phyloP scores from a whole-genome alignment of 2,113 vertebrate species.

The Gavialis gangeticus region DNA sequence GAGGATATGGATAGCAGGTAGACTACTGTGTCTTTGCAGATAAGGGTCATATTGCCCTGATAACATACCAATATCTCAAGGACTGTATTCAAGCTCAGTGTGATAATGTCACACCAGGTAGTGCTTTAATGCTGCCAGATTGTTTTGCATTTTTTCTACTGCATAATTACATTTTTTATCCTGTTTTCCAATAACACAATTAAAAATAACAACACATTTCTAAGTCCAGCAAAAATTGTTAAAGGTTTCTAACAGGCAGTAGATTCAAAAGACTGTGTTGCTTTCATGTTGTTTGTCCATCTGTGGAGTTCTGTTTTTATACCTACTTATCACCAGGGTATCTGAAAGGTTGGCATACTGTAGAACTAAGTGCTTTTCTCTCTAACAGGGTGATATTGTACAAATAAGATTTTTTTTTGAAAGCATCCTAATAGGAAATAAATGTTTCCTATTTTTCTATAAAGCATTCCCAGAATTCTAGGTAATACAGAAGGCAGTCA shows the following conservation, averaged over 20 bases:
- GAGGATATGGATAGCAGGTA: not conserved
- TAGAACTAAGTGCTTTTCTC: slow-evolving; percentile 30
- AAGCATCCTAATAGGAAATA: slow-evolving; percentile 14
- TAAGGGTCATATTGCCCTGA: not conserved
- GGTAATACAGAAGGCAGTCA: slow-evolving; percentile 24
- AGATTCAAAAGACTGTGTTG: not conserved
- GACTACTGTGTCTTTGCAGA: not conserved
- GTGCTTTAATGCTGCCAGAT: not conserved
- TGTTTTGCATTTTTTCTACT: not conserved
- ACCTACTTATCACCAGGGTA: not conserved
- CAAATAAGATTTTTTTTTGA: not conserved
- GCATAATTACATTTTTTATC: slow-evolving; percentile 55
- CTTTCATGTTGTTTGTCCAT: not conserved
- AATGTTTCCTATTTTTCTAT: slow-evolving; percentile 37
- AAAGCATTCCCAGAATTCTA: slow-evolving; percentile 38
- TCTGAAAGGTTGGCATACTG: not conserved
- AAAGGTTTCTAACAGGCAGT: not conserved
- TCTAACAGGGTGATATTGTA: not conserved
- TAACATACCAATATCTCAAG: not conserved
- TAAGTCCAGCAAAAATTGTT: not conserved
- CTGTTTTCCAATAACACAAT: slow-evolving; percentile 30
- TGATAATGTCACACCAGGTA: not conserved
- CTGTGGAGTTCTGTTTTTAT: not conserved
- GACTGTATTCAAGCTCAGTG: not conserved
- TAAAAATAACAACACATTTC: slow-evolving; percentile 9